Base-by-base conservation (phyloP, 1,140 invertebrate species). In the Hesperophylax magnus region DNA sequence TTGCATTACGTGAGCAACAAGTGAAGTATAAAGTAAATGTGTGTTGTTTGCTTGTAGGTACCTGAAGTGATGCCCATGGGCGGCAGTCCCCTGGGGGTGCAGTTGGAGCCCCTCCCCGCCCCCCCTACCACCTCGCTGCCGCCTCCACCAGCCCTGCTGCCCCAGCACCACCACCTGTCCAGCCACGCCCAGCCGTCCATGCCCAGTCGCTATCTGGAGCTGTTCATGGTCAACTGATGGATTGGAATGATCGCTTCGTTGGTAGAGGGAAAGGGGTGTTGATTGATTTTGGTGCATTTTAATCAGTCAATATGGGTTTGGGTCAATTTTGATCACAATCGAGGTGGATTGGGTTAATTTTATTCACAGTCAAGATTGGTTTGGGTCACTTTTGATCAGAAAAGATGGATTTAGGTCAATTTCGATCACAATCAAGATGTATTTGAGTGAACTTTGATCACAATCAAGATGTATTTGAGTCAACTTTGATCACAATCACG, bases 221-320 rank as follows among this genome's bases (percentile, higher is more conserved):
- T 79, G 53, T 79, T 79, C 56, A 79, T 79, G 78, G 78, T 79
- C 67, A 79, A 79, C 56, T 79, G 71, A 75, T 15, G 11, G 56
- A 22, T n/a, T 58, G 7, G 9, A 22, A 1, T 20, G 58, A 24
- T 24, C 6, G 58, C 18, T 61, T 47, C 6, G 8, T 47, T 47
- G 39, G 39, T 47, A 3, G 39, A 47, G 39, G 39, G 39, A 47
- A 47, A 47, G 39, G 39, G 39, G 39, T 22, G 11, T 61, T 24
- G 9, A 6, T 22, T 58, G 56, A 58, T 18, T 58, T n/a, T 54
- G 3, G 7, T 1, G 1, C 53, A 9, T 1, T 56, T 56, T 17
- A 17, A 56, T 56, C 53, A 15, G 17, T 56, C 17, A 20, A 56
- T n/a, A 6, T 6, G 20, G 27, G 5, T 27, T 27, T 47, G 8